Conservation (phyloP, 1,140 invertebrate species). For the Platyscapa corneri region DNA sequence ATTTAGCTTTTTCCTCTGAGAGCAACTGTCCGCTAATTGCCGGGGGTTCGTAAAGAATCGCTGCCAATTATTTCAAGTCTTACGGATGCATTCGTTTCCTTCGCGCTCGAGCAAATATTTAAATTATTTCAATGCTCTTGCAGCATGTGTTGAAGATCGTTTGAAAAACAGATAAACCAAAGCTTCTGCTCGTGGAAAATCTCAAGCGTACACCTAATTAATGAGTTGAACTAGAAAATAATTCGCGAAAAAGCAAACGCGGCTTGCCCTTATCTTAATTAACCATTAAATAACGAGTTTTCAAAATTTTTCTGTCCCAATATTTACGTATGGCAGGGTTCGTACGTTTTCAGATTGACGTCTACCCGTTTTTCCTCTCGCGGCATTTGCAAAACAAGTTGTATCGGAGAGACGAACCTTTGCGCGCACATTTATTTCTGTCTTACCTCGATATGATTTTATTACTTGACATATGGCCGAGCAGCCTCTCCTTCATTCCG, state of each 20-base stretch:
- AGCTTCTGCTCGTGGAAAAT: not conserved
- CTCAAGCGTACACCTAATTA: not conserved
- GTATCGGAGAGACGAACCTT: not conserved
- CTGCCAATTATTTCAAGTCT: too few species aligned
- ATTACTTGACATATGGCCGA: slow-evolving; percentile 15
- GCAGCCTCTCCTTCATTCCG: not conserved
- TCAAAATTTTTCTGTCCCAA: not conserved
- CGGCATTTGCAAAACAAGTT: not conserved
- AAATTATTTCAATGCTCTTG: too few species aligned
- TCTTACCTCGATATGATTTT: not conserved
- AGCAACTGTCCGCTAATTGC: too few species aligned
- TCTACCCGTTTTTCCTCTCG: not conserved
- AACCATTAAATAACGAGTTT: not conserved
- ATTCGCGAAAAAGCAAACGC: not conserved
- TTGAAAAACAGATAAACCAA: too few species aligned
- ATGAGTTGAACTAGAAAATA: not conserved
- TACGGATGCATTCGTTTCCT: too few species aligned
- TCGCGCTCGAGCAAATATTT: too few species aligned
- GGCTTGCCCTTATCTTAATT: not conserved
- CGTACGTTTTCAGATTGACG: not conserved
- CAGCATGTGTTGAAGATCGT: too few species aligned
- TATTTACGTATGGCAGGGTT: not conserved
- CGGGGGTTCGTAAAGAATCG: too few species aligned
- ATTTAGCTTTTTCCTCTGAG: too few species aligned
- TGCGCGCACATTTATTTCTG: not conserved